Base-by-base conservation (phyloP, 2,113 vertebrate species). In the Eretmochelys imbricata region DNA sequence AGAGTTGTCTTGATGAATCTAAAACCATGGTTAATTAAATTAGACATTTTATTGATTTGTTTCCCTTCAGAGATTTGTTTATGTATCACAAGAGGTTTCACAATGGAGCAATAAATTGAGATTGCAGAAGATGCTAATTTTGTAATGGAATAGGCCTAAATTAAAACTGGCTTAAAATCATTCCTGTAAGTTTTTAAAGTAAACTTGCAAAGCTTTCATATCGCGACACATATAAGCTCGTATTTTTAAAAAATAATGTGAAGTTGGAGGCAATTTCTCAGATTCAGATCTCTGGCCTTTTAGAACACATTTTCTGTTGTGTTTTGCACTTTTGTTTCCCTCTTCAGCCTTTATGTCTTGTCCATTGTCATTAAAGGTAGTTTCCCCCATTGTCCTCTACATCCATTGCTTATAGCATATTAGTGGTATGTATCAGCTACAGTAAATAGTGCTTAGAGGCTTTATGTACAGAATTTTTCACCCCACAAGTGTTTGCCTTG, bases 11-110 rank as follows among this genome's bases (percentile, higher is more conserved):
- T 95, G 96, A 97, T 97, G 98, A 97, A 98, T 98, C 98, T 48
- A 92, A 98, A 98, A 98, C 97, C 91, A 92, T 80, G 91, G 96
- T 97, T 98, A 98, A 98, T 98, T 97, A 98, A 98, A 98, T 98
- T 98, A 98, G 98, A 98, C 98, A 96, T 95, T 97, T 97, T 98
- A 98, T 98, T 97, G 98, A 98, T 98, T 97, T 97, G 97, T 97
- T 98, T 97, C 95, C 95, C 97, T 97, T 97, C 96, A 96, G 97
- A 98, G 97, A 95, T 98, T 98, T 98, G 97, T 97, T 98, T 98
- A 94, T 97, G 90, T 97, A 97, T 97, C 95, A 94, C 72, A 54
- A 90, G 95, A 91, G 97, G 96, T 93, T 98, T 97, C 97, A 95
- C 94, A 98, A 96, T 96, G 87, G 97, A 95, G 97, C 97, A 98